Evolutionary conservation across 2,888 invertebrate genomes (phyloP), one percentile per base, ranked within the genome.

Genomic region (Candidula unifasciata): DNA sequence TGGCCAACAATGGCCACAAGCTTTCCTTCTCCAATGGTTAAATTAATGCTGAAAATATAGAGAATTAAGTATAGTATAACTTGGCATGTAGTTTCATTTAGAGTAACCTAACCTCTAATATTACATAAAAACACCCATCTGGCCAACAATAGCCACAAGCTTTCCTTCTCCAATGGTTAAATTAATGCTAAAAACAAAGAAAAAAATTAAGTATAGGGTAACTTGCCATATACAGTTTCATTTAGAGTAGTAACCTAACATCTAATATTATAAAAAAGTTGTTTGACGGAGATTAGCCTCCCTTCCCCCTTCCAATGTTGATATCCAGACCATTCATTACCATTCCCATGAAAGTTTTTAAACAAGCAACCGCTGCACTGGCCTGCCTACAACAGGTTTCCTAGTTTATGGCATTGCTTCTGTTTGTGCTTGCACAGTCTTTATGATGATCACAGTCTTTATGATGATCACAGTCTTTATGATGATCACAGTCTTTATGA

Each of bases 1-100:
- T 78, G 82, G 52, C 85, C 85, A 24, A 85, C 82, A 24, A 84
- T 97, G 97, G 97, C 97, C 18, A 96, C 96, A 35, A 97, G 94
- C 6, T 87, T 83, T 13, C 87, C 86, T 35, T 87, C 82, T 35
- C 54, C 76, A 0, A 87, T 77, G 33, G n/a, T 79, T 16, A 83
- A 30, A 52, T 74, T 66, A 18, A 85, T 82, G 74, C 85, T 85
- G 74, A 10, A 52, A 60, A 57, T 30, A 68, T 5, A 27, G 21
- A 68, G 24, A 77, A 27, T 44, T 16, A 57, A 18, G 33, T 18
- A 16, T 33, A 33, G 13, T 8, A 69, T 27, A 68, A 21, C n/a
- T 27, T 16, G 16, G 16, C 8, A n/a, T 21, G 1, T 27, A 68
- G 27, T 16, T 24, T 60, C 5, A 60, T 60, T 60, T 60, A 60